phyloP scores from a whole-genome alignment of 92 coral and sea anemone species.

The Porites lobata region DNA sequence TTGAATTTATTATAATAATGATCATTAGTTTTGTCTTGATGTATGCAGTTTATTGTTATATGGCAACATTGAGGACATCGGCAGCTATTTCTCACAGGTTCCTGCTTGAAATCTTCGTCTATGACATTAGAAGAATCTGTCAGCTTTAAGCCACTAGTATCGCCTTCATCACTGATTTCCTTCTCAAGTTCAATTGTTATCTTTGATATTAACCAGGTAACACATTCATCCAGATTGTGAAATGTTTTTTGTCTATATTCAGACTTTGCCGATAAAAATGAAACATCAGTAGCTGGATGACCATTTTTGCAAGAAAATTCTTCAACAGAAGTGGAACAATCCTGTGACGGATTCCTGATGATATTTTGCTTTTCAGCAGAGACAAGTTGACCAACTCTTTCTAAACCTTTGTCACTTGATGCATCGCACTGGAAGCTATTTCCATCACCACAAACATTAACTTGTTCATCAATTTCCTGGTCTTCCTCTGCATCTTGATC shows the following conservation, averaged over 20 bases:
- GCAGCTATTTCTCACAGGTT: slow-evolving; percentile 20
- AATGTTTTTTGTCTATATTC: background rate
- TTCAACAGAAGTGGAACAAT: background rate
- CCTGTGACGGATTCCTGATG: background rate
- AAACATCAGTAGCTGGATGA: background rate
- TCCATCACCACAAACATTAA: too few relatives aligned
- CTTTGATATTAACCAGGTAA: slow-evolving; percentile 19
- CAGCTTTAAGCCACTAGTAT: background rate
- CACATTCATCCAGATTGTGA: slow-evolving; percentile 37
- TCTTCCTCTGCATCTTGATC: slow-evolving; percentile 75
- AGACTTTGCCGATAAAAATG: background rate
- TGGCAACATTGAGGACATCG: slow-evolving; percentile 66
- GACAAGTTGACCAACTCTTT: background rate
- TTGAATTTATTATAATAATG: background rate
- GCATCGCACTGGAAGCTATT: background rate
- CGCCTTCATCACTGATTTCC: background rate
- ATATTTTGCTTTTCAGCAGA: background rate
- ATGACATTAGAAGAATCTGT: background rate
- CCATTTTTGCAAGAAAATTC: background rate
- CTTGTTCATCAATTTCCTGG: slow-evolving; percentile 58
- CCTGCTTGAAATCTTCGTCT: background rate
- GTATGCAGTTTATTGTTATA: slow-evolving; percentile 37
- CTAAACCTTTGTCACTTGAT: background rate
- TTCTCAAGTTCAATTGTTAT: slow-evolving; percentile 22
- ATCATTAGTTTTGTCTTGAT: slow-evolving; percentile 1